Base-by-base conservation (phyloP, 1,140 invertebrate genomes). In the Temnothorax longispinosus region DNA sequence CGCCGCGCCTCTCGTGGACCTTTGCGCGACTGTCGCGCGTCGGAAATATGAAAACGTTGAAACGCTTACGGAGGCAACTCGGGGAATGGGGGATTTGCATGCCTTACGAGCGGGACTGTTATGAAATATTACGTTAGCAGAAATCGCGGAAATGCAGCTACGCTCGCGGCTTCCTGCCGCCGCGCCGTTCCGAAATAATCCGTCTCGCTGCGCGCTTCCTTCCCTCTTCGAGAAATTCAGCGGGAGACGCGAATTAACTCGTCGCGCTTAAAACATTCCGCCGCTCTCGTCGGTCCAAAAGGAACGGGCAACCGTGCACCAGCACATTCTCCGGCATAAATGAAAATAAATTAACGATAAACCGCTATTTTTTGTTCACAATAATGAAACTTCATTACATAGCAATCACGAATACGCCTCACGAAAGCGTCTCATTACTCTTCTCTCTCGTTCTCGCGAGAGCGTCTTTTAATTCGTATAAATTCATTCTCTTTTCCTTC, bases 61-160 rank as follows among this genome's bases (percentile, higher is more conserved):
- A 74, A 21, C 15, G 8, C 58, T 60, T 72, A 27, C 35, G 27
- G 27, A 27, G 27, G 27, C 27, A 27, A 27, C 27, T 1, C 27
- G 27, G 27, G 27, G 27, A 27, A 27, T 27, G 27, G 8, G 27
- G 35, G 7, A 60, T 84, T 74, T 84, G 32, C 41, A 18, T 84
- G 15, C 13, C 18, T 60, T 35, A 21, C 10, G 54, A 69, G 13
- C 47, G 6, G 15, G 32, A 27, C 11, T n/a, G 18, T 35, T n/a
- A 13, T 52, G 52, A 72, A 15, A 44, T 38, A 35, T 32, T 27
- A 60, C 52, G 67, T 47, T 47, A 62, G 44, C 27, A 11, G 58
- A 60, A 74, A 75, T 84, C 69, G 54, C 41, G 69, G 47, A 84
- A 75, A 72, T 82, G 38, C 52, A 82, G 21, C 41, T 47, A 41